phyloP scores from a whole-genome alignment of 2,888 invertebrate genomes.

The Nomada hirtipes region DNA sequence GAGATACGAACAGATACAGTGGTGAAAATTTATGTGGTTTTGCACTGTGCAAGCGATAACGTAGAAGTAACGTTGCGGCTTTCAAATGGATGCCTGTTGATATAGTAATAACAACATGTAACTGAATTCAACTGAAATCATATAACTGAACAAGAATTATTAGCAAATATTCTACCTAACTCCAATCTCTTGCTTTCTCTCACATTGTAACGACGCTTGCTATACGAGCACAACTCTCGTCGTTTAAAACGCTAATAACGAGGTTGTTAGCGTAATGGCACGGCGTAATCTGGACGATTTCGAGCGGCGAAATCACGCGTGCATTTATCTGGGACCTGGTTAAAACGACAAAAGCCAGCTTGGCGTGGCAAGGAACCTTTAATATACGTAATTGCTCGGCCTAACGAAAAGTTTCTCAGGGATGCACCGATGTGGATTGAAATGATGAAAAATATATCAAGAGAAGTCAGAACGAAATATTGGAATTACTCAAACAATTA shows the following conservation, averaged over 20 bases:
- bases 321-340: conserved; percentile 32
- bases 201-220: background rate
- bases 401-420: background rate
- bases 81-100: no score
- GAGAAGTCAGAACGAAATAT: no score
- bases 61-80: background rate
- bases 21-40: background rate
- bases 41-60: background rate
- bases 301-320: conserved; percentile 12
- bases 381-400: conserved; percentile 33
- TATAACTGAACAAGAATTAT: background rate
- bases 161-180: background rate
- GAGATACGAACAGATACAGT: conserved; percentile 12
- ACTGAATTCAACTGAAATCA: no score
- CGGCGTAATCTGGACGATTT: conserved; percentile 27
- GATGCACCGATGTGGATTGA: background rate
- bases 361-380: conserved; percentile 19
- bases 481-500: no score
- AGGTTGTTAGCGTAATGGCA: conserved; percentile 22
- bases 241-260: conserved; percentile 26
- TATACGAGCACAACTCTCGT: background rate
- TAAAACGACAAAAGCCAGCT: conserved; percentile 8
- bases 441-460: no score
- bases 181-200: background rate
- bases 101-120: no score